Evolutionary conservation across 2,888 invertebrate species (phyloP).

Genomic region (Leistus spinibarbis): DNA sequence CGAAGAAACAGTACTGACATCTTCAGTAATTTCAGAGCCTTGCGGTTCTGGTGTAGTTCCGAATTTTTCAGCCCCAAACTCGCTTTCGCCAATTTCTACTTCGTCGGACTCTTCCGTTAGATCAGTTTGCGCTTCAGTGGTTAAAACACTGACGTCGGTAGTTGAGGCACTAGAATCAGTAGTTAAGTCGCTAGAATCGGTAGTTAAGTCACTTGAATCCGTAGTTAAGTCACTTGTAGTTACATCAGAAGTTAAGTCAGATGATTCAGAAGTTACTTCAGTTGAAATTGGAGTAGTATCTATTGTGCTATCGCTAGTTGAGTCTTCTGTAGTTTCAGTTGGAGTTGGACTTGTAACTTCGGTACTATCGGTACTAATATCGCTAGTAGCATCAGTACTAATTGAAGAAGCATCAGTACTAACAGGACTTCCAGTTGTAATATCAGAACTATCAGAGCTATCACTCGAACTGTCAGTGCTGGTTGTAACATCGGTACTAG

Average conservation of each 20-base stretch:
- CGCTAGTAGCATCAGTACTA: neutral
- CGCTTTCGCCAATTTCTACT: constrained; percentile 13
- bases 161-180: constrained; percentile 34
- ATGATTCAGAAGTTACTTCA: constrained; percentile 31
- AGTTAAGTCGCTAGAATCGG: constrained; percentile 34
- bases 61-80: constrained; percentile 30
- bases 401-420: constrained; percentile 28
- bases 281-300: constrained; percentile 40
- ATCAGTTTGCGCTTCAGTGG: constrained; percentile 1
- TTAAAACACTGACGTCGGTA: constrained; percentile 25
- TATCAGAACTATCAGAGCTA: constrained; percentile 28
- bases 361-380: neutral
- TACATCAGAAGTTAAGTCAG: constrained; percentile 31
- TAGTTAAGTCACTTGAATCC: constrained; percentile 31
- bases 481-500: neutral
- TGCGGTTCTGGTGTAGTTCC: constrained; percentile 13
- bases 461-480: constrained; percentile 26
- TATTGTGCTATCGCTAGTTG: neutral
- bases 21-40: constrained; percentile 12
- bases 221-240: constrained; percentile 32
- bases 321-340: constrained; percentile 10
- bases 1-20: constrained; percentile 26
- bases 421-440: constrained; percentile 41
- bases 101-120: constrained; percentile 1
- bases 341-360: neutral